These are phyloP conservation scores for Rhynchonycteris naso DNA, from an alignment of 2,797 vertebrate genomes.

Conservation along the genomic window DNA sequence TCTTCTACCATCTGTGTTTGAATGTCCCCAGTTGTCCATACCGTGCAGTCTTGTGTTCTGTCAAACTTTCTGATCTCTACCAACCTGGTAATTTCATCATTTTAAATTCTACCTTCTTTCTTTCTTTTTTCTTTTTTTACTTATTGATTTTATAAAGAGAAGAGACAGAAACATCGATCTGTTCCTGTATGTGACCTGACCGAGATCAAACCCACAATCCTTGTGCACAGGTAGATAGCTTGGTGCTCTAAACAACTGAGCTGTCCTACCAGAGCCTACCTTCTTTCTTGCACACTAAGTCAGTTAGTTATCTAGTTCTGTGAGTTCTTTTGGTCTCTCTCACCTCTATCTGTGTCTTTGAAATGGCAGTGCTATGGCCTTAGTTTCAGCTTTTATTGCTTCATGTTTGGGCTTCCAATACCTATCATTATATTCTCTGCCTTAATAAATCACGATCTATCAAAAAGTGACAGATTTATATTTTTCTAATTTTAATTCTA, in stretches of 20 bases:
- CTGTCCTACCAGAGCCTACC: background rate
- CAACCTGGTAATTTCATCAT: background rate
- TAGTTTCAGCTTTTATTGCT: background rate
- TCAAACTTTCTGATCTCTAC: background rate
- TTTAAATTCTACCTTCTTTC: background rate
- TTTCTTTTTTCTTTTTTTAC: background rate
- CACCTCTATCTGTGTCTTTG: background rate
- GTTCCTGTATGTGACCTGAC: too few species aligned
- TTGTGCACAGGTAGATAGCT: too few species aligned
- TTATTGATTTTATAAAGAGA: too few species aligned
- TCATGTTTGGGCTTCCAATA: background rate
- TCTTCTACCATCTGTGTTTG: background rate
- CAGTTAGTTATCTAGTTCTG: background rate
- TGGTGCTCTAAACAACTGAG: too few species aligned
- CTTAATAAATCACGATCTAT: conserved; percentile 23
- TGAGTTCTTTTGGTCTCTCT: background rate
- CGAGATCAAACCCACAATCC: too few species aligned
- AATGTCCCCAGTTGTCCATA: background rate
- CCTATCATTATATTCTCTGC: background rate
- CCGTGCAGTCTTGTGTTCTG: background rate
- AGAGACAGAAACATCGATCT: too few species aligned
- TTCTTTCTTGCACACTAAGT: background rate
- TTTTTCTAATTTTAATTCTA: conserved; percentile 11
- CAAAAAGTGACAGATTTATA: background rate
- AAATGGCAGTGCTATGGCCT: background rate